Conservation (phyloP, 2,797 vertebrate species). For the Spinus olivaceus region DNA sequence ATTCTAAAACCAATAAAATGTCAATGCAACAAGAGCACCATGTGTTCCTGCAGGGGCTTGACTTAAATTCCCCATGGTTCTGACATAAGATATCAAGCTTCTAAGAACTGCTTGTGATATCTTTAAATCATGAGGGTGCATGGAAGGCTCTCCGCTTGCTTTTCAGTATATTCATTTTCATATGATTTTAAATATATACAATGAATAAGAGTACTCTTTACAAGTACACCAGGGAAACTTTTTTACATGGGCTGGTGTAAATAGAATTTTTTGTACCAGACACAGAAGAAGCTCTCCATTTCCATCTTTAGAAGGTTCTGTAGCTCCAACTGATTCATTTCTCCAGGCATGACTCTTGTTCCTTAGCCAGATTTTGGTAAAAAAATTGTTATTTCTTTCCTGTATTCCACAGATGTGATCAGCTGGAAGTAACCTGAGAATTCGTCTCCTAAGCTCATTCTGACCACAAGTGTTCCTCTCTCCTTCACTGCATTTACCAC, state of each 20-base stretch:
- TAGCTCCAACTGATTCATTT: not conserved
- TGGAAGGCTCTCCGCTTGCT: not conserved
- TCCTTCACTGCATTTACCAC: not conserved
- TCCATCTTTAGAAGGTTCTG: not conserved
- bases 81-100: not conserved
- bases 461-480: not conserved
- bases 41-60: not conserved
- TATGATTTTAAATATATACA: not conserved
- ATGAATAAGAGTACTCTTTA: not conserved
- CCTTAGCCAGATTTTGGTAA: not conserved
- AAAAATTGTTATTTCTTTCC: not conserved
- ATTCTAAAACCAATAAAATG: not conserved
- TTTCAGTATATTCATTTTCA: not conserved
- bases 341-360: not conserved
- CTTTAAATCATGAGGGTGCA: fast-evolving
- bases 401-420: not conserved
- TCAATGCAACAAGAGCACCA: not conserved
- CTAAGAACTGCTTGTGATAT: not conserved
- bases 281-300: not conserved
- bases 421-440: not conserved
- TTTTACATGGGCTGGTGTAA: not conserved
- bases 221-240: not conserved
- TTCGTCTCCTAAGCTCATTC: not conserved
- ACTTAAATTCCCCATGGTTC: not conserved
- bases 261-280: not conserved